Evolutionary conservation across 2,797 vertebrate genomes (phyloP).

Genomic region (Synaphobranchus kaupii): DNA sequence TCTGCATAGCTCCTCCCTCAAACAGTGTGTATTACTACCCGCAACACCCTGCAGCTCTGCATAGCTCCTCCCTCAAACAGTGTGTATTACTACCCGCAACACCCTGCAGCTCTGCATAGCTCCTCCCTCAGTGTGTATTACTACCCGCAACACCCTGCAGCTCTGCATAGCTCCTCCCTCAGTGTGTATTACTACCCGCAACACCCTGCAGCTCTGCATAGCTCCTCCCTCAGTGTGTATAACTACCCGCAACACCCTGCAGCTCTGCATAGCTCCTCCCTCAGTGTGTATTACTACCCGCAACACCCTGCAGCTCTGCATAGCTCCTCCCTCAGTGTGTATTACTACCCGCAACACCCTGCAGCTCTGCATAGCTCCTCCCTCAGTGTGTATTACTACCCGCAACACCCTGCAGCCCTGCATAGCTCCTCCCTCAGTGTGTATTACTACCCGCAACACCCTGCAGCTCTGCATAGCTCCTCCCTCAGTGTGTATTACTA

Average conservation of each 20-base stretch:
- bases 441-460: constrained; percentile 58
- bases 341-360: constrained; percentile 57
- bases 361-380: constrained; percentile 59
- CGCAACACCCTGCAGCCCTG: constrained; percentile 58
- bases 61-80: constrained; percentile 56
- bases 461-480: constrained; percentile 59
- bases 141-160: constrained; percentile 52
- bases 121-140: constrained; percentile 49
- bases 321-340: constrained; percentile 50
- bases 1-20: constrained; percentile 62
- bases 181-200: constrained; percentile 53
- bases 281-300: constrained; percentile 50
- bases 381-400: constrained; percentile 49
- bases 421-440: constrained; percentile 54
- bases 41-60: constrained; percentile 60
- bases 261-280: constrained; percentile 61
- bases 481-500: constrained; percentile 50
- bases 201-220: constrained; percentile 62
- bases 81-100: constrained; percentile 54
- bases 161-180: constrained; percentile 61
- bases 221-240: constrained; percentile 46
- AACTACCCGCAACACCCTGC: constrained; percentile 54
- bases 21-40: constrained; percentile 52
- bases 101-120: constrained; percentile 60
- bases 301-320: constrained; percentile 61